Evolutionary conservation across 2,797 vertebrate genomes (phyloP), one percentile per base, ranked within the genome.

Genomic region (Rallus crepitans): DNA sequence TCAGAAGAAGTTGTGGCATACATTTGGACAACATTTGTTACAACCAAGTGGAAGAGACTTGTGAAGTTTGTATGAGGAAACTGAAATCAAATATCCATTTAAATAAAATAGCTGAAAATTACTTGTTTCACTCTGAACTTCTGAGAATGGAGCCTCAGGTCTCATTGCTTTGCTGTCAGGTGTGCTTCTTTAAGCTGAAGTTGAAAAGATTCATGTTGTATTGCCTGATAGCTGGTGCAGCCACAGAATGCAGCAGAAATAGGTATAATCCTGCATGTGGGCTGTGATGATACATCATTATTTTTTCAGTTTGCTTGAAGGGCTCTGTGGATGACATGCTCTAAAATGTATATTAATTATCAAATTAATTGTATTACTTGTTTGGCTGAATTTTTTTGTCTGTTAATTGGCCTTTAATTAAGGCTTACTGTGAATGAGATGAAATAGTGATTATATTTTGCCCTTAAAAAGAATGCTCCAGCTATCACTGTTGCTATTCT

Each of bases 321-420:
- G 27, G 3, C 17, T 77, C 11, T 73, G 23, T 78, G n/a, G 15
- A 87, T 87, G 31, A 82, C 17, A 47, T 57, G 47, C 45, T 82
- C 25, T 53, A 79, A 95, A 94, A 80, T 64, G 15, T 69, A 2
- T 66, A 78, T 85, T 93, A 86, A 59, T 77, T 87, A 53, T 68
- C 65, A 85, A 86, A 86, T 81, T 37, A 56, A 18, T 65, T 79
- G 20, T 73, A 59, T 87, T 81, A 64, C 40, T 78, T 93, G 31
- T 90, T 96, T 87, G 70, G 17, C 20, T 75, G 55, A 79, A 81
- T 45, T 83, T 94, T 94, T 94, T 94, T 94, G 53, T 81, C 30
- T 92, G 45, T 94, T 94, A 92, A 78, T 89, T 75, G 30, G 45
- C 42, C 55, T 87, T 94, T 89, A 93, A 64, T 93, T 89, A 82